phyloP scores from a whole-genome alignment of 2,113 vertebrate genomes.

The Mirounga angustirostris region DNA sequence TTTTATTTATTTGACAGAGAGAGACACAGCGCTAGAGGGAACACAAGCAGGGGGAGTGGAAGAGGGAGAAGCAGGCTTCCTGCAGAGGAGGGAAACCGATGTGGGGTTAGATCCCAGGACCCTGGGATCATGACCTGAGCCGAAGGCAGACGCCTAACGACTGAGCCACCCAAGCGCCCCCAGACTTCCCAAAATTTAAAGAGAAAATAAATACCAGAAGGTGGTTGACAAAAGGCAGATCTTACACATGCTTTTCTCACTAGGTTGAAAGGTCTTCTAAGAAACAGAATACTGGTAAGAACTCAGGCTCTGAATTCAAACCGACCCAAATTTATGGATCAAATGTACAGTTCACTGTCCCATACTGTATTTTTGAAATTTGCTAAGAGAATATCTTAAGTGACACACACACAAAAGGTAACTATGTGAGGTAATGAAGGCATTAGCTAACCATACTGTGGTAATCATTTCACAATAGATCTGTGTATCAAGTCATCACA shows the following conservation, averaged over 20 bases:
- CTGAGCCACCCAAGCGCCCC: not conserved
- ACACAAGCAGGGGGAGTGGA: no score
- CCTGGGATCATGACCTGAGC: no score
- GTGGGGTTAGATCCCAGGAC: no score
- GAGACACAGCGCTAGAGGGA: no score
- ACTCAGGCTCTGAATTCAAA: constrained; percentile 16
- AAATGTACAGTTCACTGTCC: not conserved
- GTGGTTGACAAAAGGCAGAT: not conserved
- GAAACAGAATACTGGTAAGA: not conserved
- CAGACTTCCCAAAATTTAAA: not conserved
- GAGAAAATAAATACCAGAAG: constrained; percentile 11
- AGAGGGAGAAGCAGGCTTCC: no score
- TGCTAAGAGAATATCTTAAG: not conserved
- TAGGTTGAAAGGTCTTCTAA: constrained; percentile 18
- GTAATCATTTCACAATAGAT: not conserved
- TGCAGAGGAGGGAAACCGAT: no score
- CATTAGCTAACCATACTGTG: not conserved
- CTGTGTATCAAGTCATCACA: not conserved
- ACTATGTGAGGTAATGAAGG: not conserved
- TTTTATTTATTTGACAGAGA: no score
- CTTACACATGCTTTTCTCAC: constrained; percentile 9
- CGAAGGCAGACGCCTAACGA: no score
- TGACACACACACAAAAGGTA: not conserved
- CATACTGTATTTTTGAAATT: not conserved
- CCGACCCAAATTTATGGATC: not conserved